These are phyloP conservation scores for Drosophila trapezifrons DNA, from an alignment of 1,140 invertebrate genomes.

Conservation along the genomic window DNA sequence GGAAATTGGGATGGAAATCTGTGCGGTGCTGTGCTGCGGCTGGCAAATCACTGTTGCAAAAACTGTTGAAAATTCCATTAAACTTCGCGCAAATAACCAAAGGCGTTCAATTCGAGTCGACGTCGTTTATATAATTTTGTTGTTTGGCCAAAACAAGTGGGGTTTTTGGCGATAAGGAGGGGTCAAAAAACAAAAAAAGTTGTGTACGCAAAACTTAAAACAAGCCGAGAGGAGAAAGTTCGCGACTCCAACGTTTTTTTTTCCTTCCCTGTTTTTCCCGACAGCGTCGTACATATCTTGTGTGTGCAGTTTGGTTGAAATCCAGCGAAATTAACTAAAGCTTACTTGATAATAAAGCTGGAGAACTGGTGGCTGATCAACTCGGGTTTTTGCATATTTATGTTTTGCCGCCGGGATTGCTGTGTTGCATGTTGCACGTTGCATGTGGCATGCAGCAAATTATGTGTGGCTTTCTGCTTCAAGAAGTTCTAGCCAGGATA, in stretches of 20 bases:
- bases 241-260: conserved; percentile 1
- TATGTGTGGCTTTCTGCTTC: conserved; percentile 29
- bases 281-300: not conserved
- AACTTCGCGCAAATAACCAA: conserved; percentile 81
- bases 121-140: conserved; percentile 77
- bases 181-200: conserved; percentile 49
- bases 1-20: not conserved
- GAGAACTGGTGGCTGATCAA: conserved; percentile 23
- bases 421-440: conserved; percentile 39
- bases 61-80: conserved; percentile 82
- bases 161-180: conserved; percentile 14
- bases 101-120: conserved; percentile 81
- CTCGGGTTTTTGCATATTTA: not conserved
- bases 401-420: conserved; percentile 13
- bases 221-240: conserved; percentile 29
- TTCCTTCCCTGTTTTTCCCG: not conserved
- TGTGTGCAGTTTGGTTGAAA: conserved; percentile 27
- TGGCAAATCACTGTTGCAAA: conserved; percentile 78
- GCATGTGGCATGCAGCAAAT: conserved; percentile 13
- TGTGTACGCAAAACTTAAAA: conserved; percentile 65
- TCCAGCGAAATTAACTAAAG: conserved; percentile 61
- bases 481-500: conserved; percentile 26
- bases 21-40: conserved; percentile 41
- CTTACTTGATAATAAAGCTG: conserved; percentile 63
- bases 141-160: conserved; percentile 69